Base-by-base conservation (phyloP, 2,888 invertebrate genomes). In the Cheilosia vernalis region DNA sequence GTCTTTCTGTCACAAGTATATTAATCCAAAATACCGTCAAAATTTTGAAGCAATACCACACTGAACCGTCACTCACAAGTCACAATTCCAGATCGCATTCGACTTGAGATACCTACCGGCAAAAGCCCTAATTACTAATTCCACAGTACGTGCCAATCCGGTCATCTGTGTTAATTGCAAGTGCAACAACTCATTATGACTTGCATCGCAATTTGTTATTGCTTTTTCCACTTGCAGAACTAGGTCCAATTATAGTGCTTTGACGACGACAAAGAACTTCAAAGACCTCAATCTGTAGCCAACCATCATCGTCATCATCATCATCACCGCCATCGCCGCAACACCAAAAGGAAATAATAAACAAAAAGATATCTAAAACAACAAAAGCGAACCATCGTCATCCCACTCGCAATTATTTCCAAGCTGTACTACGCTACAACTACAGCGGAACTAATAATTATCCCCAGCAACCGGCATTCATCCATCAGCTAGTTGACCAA, bases 401-500 rank as follows among this genome's bases (percentile, higher is more conserved):
- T 79, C 79, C 67, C 73, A 63, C 78, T 67, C 33, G 24, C 78
- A 79, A 78, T 83, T 78, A 66, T 53, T 30, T 30, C 2, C 27
- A 67, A 67, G 77, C 77, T 24, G 53, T 37, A 55, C 37, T 30
- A 30, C 30, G 9, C 30, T 30, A 0, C 30, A 30, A 30, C 30
- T 30, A 24, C 67, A 58, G 73, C 63, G 79, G 73, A 74, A 79
- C 79, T 83, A 69, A 84, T 58, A 80, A 79, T 79, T 80, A 83
- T 74, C 63, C 61, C 58, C 64, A 69, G 64, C 84, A 56, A 69
- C 74, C 74, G 56, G 47, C 67, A 78, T 69, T 72, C 63, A 64
- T 67, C 51, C 63, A 63, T 80, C 79, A 70, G 69, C 51, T 69
- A 67, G 84, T 84, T 84, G 84, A 74, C 84, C 84, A 66, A 74